Evolutionary conservation across 1,140 invertebrate genomes (phyloP), one percentile per base, ranked within the genome.

Genomic region (Rhizoglyphus robini): DNA sequence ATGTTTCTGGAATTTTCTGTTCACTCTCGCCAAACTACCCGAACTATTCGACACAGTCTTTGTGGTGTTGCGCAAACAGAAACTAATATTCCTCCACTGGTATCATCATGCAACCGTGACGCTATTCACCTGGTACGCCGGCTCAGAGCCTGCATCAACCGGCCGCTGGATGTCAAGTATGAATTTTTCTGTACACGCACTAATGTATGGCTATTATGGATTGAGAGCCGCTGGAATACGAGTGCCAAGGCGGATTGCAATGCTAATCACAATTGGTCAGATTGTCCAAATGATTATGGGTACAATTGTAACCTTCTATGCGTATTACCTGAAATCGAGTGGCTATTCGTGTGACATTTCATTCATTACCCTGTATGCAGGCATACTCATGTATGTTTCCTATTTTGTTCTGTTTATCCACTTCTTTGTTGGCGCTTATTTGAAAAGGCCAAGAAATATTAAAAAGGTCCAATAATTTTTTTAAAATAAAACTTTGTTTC

Each of bases 81-180:
- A 88, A 0, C 79, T 98, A 18, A 97, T 97, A 72, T 96, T 98
- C 76, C 82, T 97, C 1, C 94, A 97, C 76, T 94, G 90, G 90
- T 83, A 83, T 70, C 82, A 83, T 71, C 82, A 83, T 70, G 76
- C 82, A 5, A 81, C 80, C 30, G 82, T 83, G 8, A 81, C 97
- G 31, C 81, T 96, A 31, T 97, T 96, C 77, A 88, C 88, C 3
- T 98, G 94, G 94, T 96, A 93, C 79, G 92, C 89, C 4, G 96
- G 95, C 77, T 87, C 88, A 18, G 91, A 96, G 74, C 92, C 93
- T 79, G 94, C 91, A 13, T 87, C 91, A n/a, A 88, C 90, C 5
- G 94, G 90, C 46, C 82, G 90, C 59, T 98, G 94, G 93, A 97
- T 95, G 76, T 88, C 96, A 73, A 88, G 92, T 18, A 95, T 98